Evolutionary conservation across 2,888 invertebrate genomes (phyloP).

Genomic region (Troglohyphantes excavatus): DNA sequence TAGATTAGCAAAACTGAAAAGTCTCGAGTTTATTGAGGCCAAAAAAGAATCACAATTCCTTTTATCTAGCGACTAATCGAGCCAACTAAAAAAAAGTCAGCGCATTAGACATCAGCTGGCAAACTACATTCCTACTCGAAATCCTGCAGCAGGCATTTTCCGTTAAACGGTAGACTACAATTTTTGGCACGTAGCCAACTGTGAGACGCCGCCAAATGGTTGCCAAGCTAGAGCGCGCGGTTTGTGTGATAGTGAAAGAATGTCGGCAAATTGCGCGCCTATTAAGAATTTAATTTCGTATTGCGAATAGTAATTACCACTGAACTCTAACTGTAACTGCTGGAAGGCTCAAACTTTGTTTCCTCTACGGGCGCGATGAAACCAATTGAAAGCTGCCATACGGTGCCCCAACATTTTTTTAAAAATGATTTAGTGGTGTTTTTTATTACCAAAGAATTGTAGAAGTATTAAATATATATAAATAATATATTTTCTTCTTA

Average conservation of each 20-base stretch:
- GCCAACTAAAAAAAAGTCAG: background rate
- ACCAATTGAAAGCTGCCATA: too few species aligned
- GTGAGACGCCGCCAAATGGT: background rate
- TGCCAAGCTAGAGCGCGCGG: slow-evolving; percentile 26
- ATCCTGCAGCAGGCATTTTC: background rate
- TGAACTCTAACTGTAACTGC: too few species aligned
- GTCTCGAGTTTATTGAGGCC: background rate
- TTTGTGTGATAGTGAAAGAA: background rate
- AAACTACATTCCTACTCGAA: background rate
- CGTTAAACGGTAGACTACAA: background rate
- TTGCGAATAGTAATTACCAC: too few species aligned
- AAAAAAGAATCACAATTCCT: background rate
- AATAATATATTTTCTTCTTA: too few species aligned
- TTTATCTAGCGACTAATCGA: slow-evolving; percentile 1
- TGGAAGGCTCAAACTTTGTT: too few species aligned
- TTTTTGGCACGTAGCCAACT: slow-evolving; percentile 48
- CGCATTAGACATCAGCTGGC: slow-evolving; percentile 31
- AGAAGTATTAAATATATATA: too few species aligned
- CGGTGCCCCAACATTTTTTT: too few species aligned
- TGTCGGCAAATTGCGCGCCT: background rate
- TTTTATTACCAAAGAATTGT: too few species aligned
- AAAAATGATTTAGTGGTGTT: too few species aligned
- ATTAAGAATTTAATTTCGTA: too few species aligned
- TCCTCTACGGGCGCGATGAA: too few species aligned
- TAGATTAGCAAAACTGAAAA: background rate